These are phyloP conservation scores for Cephus pygmeus DNA, from an alignment of 2,888 invertebrate species.

Conservation along the genomic window DNA sequence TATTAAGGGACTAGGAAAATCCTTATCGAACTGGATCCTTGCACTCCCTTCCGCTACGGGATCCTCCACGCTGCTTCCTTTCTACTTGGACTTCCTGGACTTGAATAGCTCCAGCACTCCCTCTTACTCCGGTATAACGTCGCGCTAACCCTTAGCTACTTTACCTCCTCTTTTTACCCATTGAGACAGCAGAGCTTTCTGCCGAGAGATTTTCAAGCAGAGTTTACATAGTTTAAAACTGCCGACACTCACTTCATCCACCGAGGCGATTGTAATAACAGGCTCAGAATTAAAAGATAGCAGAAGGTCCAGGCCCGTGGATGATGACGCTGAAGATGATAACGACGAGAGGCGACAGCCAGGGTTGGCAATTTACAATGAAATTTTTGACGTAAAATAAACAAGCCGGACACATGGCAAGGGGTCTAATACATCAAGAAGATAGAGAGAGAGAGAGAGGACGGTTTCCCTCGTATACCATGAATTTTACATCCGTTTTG, in stretches of 20 bases:
- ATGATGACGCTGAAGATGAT: background rate
- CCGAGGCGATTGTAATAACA: background rate
- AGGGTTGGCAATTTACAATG: background rate
- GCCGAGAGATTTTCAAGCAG: background rate
- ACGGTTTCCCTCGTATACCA: slow-evolving; percentile 6
- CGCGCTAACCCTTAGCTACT: background rate
- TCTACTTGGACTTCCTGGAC: background rate
- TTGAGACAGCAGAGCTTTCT: background rate
- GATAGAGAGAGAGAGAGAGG: background rate
- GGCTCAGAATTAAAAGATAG: background rate
- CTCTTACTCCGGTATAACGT: background rate
- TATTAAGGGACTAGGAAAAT: background rate
- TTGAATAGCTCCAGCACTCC: background rate
- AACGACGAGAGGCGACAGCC: too few species aligned
- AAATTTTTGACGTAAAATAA: background rate
- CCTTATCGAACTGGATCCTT: background rate
- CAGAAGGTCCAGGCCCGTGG: background rate
- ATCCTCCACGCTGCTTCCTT: background rate
- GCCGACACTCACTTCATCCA: background rate
- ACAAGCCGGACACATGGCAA: background rate
- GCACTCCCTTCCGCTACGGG: background rate
- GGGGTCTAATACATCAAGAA: background rate
- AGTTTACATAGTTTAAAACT: background rate
- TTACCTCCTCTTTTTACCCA: background rate
- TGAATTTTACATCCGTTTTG: slow-evolving; percentile 46